A percentile compares a stretch with the other conserved stretches of the same genome.
Conservation (phyloP, 2,797 vertebrate species). For the Siniperca scherzeri region DNA sequence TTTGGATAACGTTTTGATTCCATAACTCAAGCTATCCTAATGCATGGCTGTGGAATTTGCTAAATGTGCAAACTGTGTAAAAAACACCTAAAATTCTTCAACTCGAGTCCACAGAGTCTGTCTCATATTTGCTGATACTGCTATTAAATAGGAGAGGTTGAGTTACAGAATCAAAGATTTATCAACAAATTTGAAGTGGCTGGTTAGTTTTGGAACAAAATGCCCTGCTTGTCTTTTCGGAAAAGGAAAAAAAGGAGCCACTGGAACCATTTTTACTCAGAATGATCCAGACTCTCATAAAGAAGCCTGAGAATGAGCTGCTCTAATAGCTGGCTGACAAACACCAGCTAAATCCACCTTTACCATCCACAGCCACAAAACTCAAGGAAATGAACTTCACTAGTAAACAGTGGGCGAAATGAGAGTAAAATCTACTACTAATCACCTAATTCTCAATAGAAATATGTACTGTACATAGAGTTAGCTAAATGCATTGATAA, state of each 20-base stretch:
- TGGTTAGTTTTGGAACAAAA: background rate
- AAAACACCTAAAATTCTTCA: background rate
- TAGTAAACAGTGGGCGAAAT: background rate
- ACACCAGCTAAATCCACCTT: constrained; percentile 31
- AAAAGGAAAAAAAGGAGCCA: constrained; percentile 16
- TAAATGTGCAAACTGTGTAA: background rate
- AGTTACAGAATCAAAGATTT: background rate
- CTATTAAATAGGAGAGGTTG: background rate
- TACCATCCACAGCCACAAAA: constrained; percentile 35
- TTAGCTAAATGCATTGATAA: background rate
- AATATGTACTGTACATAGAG: background rate
- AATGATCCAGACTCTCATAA: constrained; percentile 23
- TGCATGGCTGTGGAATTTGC: background rate
- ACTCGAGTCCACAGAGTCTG: too few species aligned
- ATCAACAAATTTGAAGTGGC: constrained; percentile 3
- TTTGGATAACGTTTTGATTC: background rate
- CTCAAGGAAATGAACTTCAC: constrained; percentile 1
- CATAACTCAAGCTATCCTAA: background rate
- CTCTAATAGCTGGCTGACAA: constrained; percentile 37
- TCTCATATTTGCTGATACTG: background rate
- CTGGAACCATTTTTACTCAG: background rate
- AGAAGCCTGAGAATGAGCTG: constrained; percentile 28
- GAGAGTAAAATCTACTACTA: background rate
- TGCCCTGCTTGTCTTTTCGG: constrained; percentile 1
- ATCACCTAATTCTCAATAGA: background rate